Percentiles rank a stretch among this genome's conserved stretches.
phyloP scores from a whole-genome alignment of 1,140 invertebrate species.

The Batillaria attramentaria region DNA sequence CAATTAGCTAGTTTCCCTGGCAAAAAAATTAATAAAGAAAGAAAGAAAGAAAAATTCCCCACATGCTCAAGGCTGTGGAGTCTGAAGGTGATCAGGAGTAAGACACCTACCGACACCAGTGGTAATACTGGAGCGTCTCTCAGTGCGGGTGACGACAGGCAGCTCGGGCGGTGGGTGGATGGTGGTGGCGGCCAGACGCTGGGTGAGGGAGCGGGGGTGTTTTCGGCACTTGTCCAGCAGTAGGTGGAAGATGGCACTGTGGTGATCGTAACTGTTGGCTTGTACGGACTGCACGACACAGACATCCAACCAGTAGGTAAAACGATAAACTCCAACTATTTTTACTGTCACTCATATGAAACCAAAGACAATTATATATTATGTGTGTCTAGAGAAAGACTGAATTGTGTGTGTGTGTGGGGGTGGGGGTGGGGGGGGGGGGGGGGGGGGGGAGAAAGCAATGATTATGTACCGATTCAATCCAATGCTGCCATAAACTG shows the following conservation, averaged over 20 bases:
- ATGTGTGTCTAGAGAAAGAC: too few relatives aligned
- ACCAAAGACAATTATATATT: too few relatives aligned
- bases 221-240: slow-evolving; percentile 83
- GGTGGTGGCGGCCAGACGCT: slow-evolving; percentile 47
- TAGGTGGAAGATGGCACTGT: slow-evolving; percentile 94
- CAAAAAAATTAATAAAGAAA: too few relatives aligned
- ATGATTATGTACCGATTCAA: too few relatives aligned
- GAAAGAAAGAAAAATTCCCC: too few relatives aligned
- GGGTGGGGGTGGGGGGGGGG: too few relatives aligned
- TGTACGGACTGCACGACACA: slow-evolving; percentile 81
- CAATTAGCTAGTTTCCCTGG: too few relatives aligned
- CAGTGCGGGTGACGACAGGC: slow-evolving; percentile 71
- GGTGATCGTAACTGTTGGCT: slow-evolving; percentile 92
- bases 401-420: too few relatives aligned
- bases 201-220: slow-evolving; percentile 64
- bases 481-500: too few relatives aligned
- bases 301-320: background rate
- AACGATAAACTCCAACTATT: background rate
- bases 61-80: too few relatives aligned
- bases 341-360: too few relatives aligned
- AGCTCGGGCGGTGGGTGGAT: slow-evolving; percentile 62
- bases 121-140: slow-evolving; percentile 77
- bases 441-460: too few relatives aligned
- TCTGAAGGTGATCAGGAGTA: background rate
- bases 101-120: slow-evolving; percentile 75